These are phyloP conservation scores for Matsumyia berberina DNA, from an alignment of 2,888 invertebrate species.

Conservation along the genomic window DNA sequence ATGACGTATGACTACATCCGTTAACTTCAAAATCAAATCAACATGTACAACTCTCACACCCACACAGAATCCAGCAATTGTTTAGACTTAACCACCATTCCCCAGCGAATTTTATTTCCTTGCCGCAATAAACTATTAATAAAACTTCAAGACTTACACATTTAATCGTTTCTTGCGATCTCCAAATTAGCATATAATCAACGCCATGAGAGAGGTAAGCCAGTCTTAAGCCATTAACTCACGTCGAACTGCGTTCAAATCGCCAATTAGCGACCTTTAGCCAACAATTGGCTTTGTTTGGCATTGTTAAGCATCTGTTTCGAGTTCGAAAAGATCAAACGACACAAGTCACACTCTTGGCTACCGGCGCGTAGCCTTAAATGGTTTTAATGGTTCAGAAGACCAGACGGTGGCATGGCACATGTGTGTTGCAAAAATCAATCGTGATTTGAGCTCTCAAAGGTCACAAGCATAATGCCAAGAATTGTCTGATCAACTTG, in stretches of 20 bases:
- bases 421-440: slow-evolving; percentile 32
- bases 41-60: no score
- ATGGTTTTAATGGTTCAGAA: slow-evolving; percentile 16
- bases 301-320: background rate
- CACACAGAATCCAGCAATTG: no score
- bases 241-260: slow-evolving; percentile 28
- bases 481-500: slow-evolving; percentile 28
- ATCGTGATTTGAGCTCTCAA: slow-evolving; percentile 45
- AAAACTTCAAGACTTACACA: slow-evolving; percentile 16
- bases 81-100: background rate
- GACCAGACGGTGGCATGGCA: background rate
- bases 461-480: slow-evolving; percentile 52
- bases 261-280: slow-evolving; percentile 64
- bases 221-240: slow-evolving; percentile 16
- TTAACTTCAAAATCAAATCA: no score
- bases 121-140: slow-evolving; percentile 28
- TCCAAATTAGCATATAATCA: slow-evolving; percentile 54
- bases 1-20: no score
- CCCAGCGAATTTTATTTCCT: slow-evolving; percentile 1
- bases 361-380: slow-evolving; percentile 17
- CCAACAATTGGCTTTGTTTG: slow-evolving; percentile 21
- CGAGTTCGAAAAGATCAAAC: slow-evolving; percentile 42
- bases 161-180: slow-evolving; percentile 40
- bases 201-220: background rate
- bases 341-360: slow-evolving; percentile 23